A percentile compares a stretch with the other conserved stretches of the same genome.
phyloP scores from a whole-genome alignment of 1,140 invertebrate genomes.

The Calliopsis andreniformis region DNA sequence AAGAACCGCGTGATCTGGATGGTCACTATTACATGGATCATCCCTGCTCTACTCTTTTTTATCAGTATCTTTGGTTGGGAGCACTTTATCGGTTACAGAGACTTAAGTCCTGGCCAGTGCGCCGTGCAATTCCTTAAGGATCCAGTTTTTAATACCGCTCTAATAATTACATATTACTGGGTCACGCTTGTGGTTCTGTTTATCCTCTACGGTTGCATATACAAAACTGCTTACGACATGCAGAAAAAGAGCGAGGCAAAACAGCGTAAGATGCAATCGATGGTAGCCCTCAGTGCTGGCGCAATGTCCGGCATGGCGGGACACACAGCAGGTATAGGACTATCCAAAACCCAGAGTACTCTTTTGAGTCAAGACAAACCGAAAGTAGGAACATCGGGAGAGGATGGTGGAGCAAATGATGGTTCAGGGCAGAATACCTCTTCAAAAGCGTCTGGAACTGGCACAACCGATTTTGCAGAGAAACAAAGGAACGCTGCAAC shows the following conservation, averaged over 20 bases:
- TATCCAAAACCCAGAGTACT: constrained; percentile 89
- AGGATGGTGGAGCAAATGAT: constrained; percentile 17
- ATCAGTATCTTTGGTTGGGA: constrained; percentile 99
- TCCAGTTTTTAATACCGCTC: constrained; percentile 97
- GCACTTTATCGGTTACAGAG: constrained; percentile 96
- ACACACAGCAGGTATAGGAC: constrained; percentile 91
- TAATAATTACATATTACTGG: constrained; percentile 99
- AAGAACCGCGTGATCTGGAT: constrained; percentile 95
- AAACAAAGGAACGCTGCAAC: constrained; percentile 51
- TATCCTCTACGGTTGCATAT: constrained; percentile 98
- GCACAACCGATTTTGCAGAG: constrained; percentile 25
- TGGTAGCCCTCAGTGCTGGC: constrained; percentile 93
- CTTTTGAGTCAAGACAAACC: constrained; percentile 88
- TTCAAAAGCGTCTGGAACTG: constrained; percentile 33
- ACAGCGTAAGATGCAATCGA: constrained; percentile 95
- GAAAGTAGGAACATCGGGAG: constrained; percentile 69
- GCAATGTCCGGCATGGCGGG: constrained; percentile 95
- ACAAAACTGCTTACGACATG: constrained; percentile 98
- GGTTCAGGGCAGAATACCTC: constrained; percentile 45
- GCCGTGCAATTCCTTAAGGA: constrained; percentile 99
- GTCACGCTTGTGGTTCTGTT: constrained; percentile 96
- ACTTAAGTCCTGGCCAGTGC: constrained; percentile 93
- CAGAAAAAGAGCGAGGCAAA: constrained; percentile 98
- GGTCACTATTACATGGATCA: constrained; percentile 98
- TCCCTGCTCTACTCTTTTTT: constrained; percentile 98